Base-by-base conservation (phyloP, 2,797 vertebrate species). In the Sebastes vulpes region DNA sequence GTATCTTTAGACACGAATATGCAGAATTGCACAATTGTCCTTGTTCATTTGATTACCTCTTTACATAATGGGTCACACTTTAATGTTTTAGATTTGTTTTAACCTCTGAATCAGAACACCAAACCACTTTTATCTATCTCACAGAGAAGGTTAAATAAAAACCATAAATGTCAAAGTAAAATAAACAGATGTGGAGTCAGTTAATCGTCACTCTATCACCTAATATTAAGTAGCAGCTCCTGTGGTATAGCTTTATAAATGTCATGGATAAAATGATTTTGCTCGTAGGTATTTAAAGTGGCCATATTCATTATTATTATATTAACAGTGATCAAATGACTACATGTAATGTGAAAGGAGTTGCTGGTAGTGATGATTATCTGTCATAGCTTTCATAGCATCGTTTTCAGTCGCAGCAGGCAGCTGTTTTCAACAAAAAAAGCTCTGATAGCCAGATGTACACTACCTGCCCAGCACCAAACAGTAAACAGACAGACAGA, bases 321-420 rank as follows among this genome's bases (percentile, higher is more conserved):
- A 32, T 29, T 25, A 29, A 26, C 18, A 50, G 18, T 61, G 28
- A 68, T 68, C 35, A 12, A 69, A 54, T 76, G 18, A 79, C 48
- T 75, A 10, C 25, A 42, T 65, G n/a, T 68, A 32, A 72, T 79
- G 52, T 67, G 46, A 73, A 75, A 52, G 26, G 20, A 46, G 69
- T 11, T 50, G 35, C 5, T 48, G 21, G 28, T 31, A 18, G 53
- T 46, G 35, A 59, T 52, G 50, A 42, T 42, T 16, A 42, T 42
- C 38, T 42, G 38, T 42, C 12, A 42, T 42, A 42, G 38, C 38
- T 42, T 18, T 42, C 38, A 42, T 42, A 42, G 38, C 14, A 42
- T 42, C 14, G 14, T 42, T 42, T 42, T 42, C 38, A 42, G 38
- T 42, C 38, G 14, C 38, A 42, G 38, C 14, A 42, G 14, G 38